Percentiles rank a stretch among this genome's conserved stretches.
phyloP scores from a whole-genome alignment of 2,888 invertebrate genomes.

The Mesodorylaimus sp. region DNA sequence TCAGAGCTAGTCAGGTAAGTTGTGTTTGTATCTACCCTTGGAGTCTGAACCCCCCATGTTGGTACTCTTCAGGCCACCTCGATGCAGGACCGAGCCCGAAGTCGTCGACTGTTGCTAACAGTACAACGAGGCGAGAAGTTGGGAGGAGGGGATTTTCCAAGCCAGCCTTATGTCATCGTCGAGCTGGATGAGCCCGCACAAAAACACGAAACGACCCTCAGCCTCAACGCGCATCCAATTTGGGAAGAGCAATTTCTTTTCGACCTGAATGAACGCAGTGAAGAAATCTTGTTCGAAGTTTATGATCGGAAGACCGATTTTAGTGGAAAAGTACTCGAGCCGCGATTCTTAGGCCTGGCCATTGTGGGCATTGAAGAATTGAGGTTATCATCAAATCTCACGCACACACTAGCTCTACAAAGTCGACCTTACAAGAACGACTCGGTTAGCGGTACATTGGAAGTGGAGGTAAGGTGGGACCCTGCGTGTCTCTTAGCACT shows the following conservation, averaged over 20 bases:
- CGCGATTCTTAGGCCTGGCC: slow-evolving; percentile 66
- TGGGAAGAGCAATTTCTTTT: slow-evolving; percentile 97
- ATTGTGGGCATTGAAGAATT: slow-evolving; percentile 85
- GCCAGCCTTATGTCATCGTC: slow-evolving; percentile 74
- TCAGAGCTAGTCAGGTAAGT: no score
- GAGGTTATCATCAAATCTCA: slow-evolving; percentile 65
- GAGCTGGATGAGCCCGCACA: slow-evolving; percentile 93
- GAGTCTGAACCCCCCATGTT: no score
- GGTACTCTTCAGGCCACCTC: neutral
- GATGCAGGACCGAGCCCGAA: neutral
- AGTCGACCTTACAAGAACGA: slow-evolving; percentile 76
- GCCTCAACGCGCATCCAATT: slow-evolving; percentile 46
- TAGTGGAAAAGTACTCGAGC: slow-evolving; percentile 16
- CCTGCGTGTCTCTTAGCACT: no score
- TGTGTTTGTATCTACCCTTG: no score
- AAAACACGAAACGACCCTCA: slow-evolving; percentile 62
- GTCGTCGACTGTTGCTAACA: slow-evolving; percentile 64
- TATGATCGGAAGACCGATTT: slow-evolving; percentile 53
- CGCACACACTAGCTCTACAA: slow-evolving; percentile 76
- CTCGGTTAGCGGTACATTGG: slow-evolving; percentile 67
- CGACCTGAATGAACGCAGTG: slow-evolving; percentile 64
- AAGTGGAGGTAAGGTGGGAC: slow-evolving; percentile 88
- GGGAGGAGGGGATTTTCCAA: slow-evolving; percentile 38
- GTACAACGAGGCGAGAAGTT: slow-evolving; percentile 66
- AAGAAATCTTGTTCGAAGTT: slow-evolving; percentile 77